phyloP scores from a whole-genome alignment of 2,113 vertebrate species.

The Tetrax tetrax region DNA sequence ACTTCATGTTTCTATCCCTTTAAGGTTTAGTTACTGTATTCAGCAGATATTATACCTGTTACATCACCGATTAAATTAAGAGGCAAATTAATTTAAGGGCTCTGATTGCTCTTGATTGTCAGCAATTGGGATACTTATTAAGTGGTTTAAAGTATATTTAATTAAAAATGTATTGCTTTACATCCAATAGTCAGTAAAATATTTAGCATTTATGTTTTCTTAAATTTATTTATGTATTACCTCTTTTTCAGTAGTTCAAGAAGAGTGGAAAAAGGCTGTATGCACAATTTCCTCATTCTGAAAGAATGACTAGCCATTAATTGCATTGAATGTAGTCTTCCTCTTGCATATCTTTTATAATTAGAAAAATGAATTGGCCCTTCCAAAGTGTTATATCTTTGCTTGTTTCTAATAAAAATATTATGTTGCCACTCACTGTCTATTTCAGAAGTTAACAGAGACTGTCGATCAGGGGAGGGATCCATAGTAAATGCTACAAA shows the following conservation, averaged over 20 bases:
- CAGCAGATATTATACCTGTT: conserved; percentile 26
- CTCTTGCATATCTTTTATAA: background rate
- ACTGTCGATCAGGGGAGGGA: background rate
- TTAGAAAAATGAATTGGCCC: background rate
- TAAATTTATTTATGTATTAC: background rate
- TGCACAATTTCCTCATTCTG: background rate
- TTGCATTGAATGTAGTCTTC: background rate
- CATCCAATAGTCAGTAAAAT: background rate
- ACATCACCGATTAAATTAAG: conserved; percentile 22
- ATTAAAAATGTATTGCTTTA: conserved; percentile 20
- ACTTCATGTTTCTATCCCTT: background rate
- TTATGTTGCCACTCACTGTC: background rate
- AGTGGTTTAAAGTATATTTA: conserved; percentile 1
- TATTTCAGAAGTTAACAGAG: background rate
- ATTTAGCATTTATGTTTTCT: background rate
- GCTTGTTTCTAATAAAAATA: background rate
- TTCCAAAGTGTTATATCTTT: background rate
- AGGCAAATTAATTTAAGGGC: conserved; percentile 3
- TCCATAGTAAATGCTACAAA: background rate
- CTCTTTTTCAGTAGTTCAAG: background rate
- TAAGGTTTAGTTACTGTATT: background rate
- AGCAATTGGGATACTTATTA: background rate
- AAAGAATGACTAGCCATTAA: conserved; percentile 11
- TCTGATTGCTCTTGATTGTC: conserved; percentile 1
- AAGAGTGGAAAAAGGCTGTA: background rate